Base-by-base conservation (phyloP, 2,797 vertebrate species). In the Acipenser ruthenus region DNA sequence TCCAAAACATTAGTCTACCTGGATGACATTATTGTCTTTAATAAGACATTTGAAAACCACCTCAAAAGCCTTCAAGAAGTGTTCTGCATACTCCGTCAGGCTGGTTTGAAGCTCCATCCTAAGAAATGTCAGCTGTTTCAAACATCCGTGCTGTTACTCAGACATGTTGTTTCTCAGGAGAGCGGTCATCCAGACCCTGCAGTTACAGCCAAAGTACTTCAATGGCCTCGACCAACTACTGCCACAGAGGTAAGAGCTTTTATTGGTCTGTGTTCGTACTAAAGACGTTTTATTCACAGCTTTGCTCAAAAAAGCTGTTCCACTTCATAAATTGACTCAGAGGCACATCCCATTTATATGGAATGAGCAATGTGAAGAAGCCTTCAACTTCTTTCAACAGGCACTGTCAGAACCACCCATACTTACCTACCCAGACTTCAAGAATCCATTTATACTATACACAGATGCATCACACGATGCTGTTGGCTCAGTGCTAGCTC, bases 291-390 rank as follows among this genome's bases (percentile, higher is more conserved):
- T 6, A 60, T 60, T n/a, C 12, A 60, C 8, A 7, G 15, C 15
- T 60, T 60, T 60, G 58, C 58, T n/a, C 58, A 60, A 60, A 60
- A 60, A n/a, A 8, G 58, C 58, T n/a, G 12, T 8, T 8, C 58
- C 58, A n/a, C 58, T 60, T 12, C 58, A 60, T 15, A n/a, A n/a
- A n/a, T 18, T 60, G n/a, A 60, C 6, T 60, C 58, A 60, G 12
- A 60, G 60, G 15, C 12, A 7, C 15, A 18, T 60, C 8, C 10
- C 15, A 18, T 60, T 60, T 60, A 7, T 15, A n/a, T 60, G 58
- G 58, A n/a, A n/a, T 18, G 58, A 3, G 8, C 12, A 60, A 15
- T 60, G 15, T 60, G 58, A 60, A 60, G 2, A 60, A 8, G 58
- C 13, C 12, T 60, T 60, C 7, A n/a, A 18, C 15, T n/a, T 60